Base-by-base conservation (phyloP, 2,888 invertebrate genomes). In the Maniola hyperantus region DNA sequence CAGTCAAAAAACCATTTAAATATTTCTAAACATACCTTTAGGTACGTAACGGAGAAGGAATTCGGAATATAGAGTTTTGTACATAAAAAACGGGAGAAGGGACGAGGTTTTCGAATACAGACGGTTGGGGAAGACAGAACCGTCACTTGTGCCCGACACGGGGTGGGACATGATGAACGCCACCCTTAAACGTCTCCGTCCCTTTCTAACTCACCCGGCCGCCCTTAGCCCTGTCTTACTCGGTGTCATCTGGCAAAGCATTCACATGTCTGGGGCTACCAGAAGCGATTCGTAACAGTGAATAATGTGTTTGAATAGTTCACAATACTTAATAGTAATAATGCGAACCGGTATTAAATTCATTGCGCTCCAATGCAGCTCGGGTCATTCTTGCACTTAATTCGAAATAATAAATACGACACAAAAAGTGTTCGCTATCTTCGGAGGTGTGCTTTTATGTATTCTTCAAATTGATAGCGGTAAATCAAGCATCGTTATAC, bases 211-310 rank as follows among this genome's bases (percentile, higher is more conserved):
- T 44, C 79, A 58, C 69, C 34, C 60, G 68, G 65, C 39, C 46
- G 58, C 70, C 67, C 60, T 73, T 84, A 74, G 65, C 68, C 60
- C 83, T 70, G 69, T 79, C 78, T 82, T 83, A 71, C 77, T 76
- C 75, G 65, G 77, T 83, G 88, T 89, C 90, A 90, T 90, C 88
- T 89, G 91, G 88, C 88, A 79, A 79, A 78, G 82, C 83, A 82
- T 83, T 87, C 87, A 85, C 83, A 84, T 79, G 80, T 79, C 81
- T 79, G 85, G 87, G 88, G 85, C 82, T 78, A 87, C 88, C 86
- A 88, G 85, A 83, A 85, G 82, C 88, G 85, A 90, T 87, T 89
- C 88, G 88, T 85, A 88, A 90, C 89, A 87, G 85, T 88, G 89
- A 87, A 88, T 89, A 90, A 88, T 89, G 84, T 87, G 86, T 88